Conservation (phyloP, 2,888 invertebrate species). For the Diarsia mendica region DNA sequence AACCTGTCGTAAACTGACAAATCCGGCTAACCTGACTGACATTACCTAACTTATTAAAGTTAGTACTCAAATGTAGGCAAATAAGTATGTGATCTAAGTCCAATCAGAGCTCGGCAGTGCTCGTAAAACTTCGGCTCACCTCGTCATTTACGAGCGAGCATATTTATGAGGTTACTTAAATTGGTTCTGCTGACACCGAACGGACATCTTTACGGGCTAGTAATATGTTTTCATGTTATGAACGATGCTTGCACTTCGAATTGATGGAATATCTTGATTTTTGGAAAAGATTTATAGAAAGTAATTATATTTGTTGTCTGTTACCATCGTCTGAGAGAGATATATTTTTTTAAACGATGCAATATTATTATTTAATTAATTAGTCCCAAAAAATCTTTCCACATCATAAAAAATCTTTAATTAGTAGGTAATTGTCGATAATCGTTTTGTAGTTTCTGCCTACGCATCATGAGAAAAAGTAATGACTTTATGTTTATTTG, state of each 20-base stretch:
- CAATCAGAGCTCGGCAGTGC: conserved; percentile 68
- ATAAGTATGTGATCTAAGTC: conserved; percentile 59
- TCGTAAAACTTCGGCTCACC: conserved; percentile 74
- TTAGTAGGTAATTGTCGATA: no score
- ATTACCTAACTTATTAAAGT: conserved; percentile 15
- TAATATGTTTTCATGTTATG: conserved; percentile 62
- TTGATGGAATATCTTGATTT: no score
- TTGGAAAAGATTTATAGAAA: no score
- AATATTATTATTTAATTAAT: no score
- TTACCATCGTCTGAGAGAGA: no score
- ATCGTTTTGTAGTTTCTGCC: no score
- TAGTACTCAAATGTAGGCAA: conserved; percentile 26
- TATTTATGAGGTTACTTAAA: conserved; percentile 76
- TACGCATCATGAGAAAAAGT: no score
- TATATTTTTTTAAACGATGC: no score
- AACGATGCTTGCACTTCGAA: conserved; percentile 16
- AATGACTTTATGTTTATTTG: no score
- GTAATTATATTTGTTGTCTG: no score
- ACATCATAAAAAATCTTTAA: no score
- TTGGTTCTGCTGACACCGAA: conserved; percentile 71
- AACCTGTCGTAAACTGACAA: neutral
- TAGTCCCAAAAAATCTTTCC: no score
- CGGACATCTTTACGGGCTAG: conserved; percentile 55
- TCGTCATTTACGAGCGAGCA: conserved; percentile 73
- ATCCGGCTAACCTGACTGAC: neutral